Base-by-base conservation (phyloP, 1,140 invertebrate species). In the Drosophila sp. region DNA sequence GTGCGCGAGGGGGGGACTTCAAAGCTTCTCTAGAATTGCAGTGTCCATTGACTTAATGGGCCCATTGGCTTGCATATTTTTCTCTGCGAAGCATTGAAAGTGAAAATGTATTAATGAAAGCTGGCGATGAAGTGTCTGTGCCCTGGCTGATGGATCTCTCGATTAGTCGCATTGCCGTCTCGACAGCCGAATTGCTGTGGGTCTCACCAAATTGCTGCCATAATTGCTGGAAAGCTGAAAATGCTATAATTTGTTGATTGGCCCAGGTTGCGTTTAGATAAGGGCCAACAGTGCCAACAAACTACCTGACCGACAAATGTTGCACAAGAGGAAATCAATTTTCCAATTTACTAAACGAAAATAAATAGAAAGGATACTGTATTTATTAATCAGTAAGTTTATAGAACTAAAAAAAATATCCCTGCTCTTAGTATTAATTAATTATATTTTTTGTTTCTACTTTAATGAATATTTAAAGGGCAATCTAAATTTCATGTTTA, bases 181-280 rank as follows among this genome's bases (percentile, higher is more conserved):
- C 46, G 25, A 62, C 34, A 32, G 62, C 50, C 57, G 59, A 66
- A 78, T 54, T 72, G 66, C 61, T 50, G 11, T 57, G 36, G 46
- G 29, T 38, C 45, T 40, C 38, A 57, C 56, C 51, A 78, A 76
- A 76, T 78, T 72, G 67, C 43, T 65, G 72, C 67, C 9, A 67
- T 82, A 82, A 82, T 82, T 81, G 78, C 64, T 80, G 78, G 80
- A 82, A 81, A 81, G 80, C 75, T 59, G 75, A 51, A 78, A 84
- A 78, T 80, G 78, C 74, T 76, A 86, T 86, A 69, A 87, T 75
- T 87, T 66, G 61, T 61, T 66, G 82, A 78, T 67, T 72, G 73
- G 76, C 51, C 67, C 48, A 57, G 27, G 46, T 66, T 73, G 43
- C 51, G 66, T 63, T 71, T 64, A 59, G 78, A 81, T 70, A 78